Base-by-base conservation (phyloP, 2,113 vertebrate species). In the Oostethus manadensis region DNA sequence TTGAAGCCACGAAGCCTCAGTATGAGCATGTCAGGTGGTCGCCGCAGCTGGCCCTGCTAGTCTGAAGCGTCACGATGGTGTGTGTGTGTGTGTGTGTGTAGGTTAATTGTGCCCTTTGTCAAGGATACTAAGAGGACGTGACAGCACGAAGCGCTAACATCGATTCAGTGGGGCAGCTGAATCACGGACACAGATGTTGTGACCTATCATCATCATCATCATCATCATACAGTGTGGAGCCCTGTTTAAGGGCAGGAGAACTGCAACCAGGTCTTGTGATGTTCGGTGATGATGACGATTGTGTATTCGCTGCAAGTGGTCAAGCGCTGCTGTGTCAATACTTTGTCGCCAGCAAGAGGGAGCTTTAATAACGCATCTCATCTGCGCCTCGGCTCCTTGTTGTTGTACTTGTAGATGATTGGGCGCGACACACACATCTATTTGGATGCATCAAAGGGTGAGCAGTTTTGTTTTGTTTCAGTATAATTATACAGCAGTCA, bases 91-190 rank as follows among this genome's bases (percentile, higher is more conserved):
- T 38, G 35, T 38, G 38, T 42, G 38, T 42, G 21, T 26, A 62
- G 71, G 68, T 79, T 77, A 71, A 73, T 48, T 56, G 66, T 38
- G 21, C 58, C 43, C 59, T 73, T 69, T 70, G 47, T 76, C 49
- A 46, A 56, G 46, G 61, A 43, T 8, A 9, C 48, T 53, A 62
- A 57, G 21, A 76, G 43, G 60, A 74, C 38, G 62, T 58, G 53
- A 60, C 77, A 68, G 59, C 65, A 15, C 8, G 60, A 73, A 45
- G 67, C 1, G 49, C 48, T 43, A 60, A 58, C 43, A 23, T 46
- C 22, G 38, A 79, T 61, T 72, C 60, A 58, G 33, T 6, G 6
- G 45, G 35, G 43, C 69, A 29, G 51, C 5, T 11, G 7, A 14
- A 40, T 57, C 42, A 47, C 26, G 10, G 38, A 17, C 64, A 6